A percentile compares a stretch with the other conserved stretches of the same genome.
Conservation (phyloP, 2,888 invertebrate species). For the Melanostoma mellinum region DNA sequence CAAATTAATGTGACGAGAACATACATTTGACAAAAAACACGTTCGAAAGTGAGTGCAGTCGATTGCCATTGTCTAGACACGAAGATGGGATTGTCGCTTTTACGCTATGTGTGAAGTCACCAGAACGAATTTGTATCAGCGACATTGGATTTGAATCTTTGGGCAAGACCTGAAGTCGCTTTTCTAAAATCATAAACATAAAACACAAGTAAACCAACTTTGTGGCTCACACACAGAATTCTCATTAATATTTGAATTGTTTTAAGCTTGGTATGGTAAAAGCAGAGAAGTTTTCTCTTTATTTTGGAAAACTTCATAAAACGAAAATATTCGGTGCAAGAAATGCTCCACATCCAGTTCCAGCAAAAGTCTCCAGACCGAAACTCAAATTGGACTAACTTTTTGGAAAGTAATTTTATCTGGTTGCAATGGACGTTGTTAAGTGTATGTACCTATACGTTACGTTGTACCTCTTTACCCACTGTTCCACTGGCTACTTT, state of each 20-base stretch:
- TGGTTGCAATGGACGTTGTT: conserved; percentile 28
- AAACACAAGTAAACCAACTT: too few species aligned
- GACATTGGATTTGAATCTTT: too few species aligned
- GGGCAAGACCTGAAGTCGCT: too few species aligned
- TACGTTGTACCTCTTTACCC: background rate
- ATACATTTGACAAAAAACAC: conserved; percentile 2
- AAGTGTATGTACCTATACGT: background rate
- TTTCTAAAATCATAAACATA: too few species aligned
- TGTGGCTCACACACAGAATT: background rate
- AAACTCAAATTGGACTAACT: conserved; percentile 43
- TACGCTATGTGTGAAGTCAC: background rate
- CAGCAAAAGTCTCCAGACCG: conserved; percentile 40
- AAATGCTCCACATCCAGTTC: too few species aligned
- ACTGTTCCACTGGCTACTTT: conserved; percentile 22
- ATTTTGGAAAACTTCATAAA: conserved; percentile 18
- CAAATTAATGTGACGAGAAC: conserved; percentile 33
- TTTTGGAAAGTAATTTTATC: conserved; percentile 42
- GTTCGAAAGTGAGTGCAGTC: conserved; percentile 26
- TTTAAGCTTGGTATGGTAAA: background rate
- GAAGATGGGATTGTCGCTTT: background rate
- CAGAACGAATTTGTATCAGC: background rate
- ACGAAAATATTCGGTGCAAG: too few species aligned
- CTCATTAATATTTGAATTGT: background rate
- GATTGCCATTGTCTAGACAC: background rate
- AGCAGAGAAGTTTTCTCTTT: conserved; percentile 17